phyloP scores from a whole-genome alignment of 2,888 invertebrate species.

The Ernsta delagoae region DNA sequence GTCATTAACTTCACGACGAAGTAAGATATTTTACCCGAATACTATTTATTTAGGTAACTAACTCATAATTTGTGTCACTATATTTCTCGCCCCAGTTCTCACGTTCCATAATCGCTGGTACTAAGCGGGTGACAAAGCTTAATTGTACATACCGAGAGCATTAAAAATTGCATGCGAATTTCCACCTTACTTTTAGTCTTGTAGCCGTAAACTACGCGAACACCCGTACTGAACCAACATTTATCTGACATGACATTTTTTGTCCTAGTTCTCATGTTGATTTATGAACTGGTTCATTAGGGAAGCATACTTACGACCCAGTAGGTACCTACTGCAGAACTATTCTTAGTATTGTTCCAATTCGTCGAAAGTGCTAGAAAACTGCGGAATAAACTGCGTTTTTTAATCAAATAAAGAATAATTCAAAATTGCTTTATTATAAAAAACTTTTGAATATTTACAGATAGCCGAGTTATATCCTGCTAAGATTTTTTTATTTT shows the following conservation, averaged over 20 bases:
- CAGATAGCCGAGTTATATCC: too few species aligned
- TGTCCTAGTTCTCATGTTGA: neutral
- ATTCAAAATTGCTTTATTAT: too few species aligned
- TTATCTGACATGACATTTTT: slow-evolving; percentile 1
- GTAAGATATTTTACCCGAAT: too few species aligned
- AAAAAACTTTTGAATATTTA: too few species aligned
- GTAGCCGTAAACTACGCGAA: neutral
- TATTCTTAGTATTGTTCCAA: neutral
- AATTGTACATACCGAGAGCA: neutral
- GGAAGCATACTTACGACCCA: neutral
- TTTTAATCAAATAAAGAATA: too few species aligned
- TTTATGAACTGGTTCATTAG: neutral
- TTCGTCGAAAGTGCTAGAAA: neutral
- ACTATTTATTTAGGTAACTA: neutral
- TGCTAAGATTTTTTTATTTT: too few species aligned
- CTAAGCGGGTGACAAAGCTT: neutral
- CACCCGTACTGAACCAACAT: neutral
- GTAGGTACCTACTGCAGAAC: neutral
- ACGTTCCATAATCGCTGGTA: slow-evolving; percentile 28
- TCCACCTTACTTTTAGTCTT: neutral
- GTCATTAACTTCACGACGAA: too few species aligned
- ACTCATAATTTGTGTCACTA: slow-evolving; percentile 23
- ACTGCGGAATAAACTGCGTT: too few species aligned
- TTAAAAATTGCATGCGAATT: slow-evolving; percentile 1
- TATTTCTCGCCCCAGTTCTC: slow-evolving; percentile 13